Percentiles rank a stretch among this genome's conserved stretches.
Conservation (phyloP, 2,888 invertebrate species). For the Zonitis immaculata region DNA sequence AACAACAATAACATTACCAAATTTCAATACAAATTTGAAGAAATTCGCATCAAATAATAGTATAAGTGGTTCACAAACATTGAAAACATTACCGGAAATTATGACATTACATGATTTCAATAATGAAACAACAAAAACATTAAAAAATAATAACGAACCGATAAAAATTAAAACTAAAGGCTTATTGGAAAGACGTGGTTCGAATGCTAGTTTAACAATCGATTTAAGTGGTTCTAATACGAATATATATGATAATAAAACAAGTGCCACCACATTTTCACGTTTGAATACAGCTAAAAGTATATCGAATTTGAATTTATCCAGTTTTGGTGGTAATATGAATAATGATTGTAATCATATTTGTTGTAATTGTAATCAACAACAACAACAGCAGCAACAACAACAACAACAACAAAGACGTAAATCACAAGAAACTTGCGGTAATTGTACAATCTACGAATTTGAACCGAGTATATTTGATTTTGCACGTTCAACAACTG, state of each 20-base stretch:
- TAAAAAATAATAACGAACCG: slow-evolving; percentile 43
- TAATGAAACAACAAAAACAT: not conserved
- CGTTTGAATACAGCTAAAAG: slow-evolving; percentile 54
- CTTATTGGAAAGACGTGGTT: slow-evolving; percentile 78
- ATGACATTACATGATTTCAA: slow-evolving; percentile 59
- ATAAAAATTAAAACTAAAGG: slow-evolving; percentile 59
- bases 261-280: slow-evolving; percentile 41
- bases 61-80: slow-evolving; percentile 62
- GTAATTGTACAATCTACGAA: slow-evolving; percentile 45
- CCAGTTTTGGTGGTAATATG: slow-evolving; percentile 32
- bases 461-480: slow-evolving; percentile 36
- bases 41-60: slow-evolving; percentile 61
- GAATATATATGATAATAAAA: slow-evolving; percentile 41
- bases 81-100: slow-evolving; percentile 68
- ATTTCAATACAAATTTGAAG: slow-evolving; percentile 54
- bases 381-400: slow-evolving; percentile 6
- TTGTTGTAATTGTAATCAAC: slow-evolving; percentile 2
- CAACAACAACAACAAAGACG: slow-evolving; percentile 18
- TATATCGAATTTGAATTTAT: slow-evolving; percentile 48
- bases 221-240: slow-evolving; percentile 60
- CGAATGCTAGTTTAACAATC: slow-evolving; percentile 84
- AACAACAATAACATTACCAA: slow-evolving; percentile 32
- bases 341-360: not conserved
- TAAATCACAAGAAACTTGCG: slow-evolving; percentile 43
- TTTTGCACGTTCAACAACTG: not conserved